phyloP scores from a whole-genome alignment of 2,888 invertebrate species.

The Rosalia funebris region DNA sequence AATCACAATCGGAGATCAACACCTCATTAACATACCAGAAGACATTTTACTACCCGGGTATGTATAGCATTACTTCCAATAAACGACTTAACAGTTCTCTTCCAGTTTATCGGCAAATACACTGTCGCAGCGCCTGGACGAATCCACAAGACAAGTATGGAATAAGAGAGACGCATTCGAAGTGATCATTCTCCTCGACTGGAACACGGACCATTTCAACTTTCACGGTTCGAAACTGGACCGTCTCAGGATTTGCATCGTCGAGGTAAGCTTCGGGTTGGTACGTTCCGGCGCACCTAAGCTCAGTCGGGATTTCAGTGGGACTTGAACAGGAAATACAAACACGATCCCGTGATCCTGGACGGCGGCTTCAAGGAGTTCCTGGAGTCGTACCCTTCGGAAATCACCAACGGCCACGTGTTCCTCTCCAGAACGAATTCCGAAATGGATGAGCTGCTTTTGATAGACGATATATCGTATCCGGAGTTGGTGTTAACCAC shows the following conservation, averaged over 20 bases:
- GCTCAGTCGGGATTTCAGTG: conserved; percentile 66
- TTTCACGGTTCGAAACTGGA: conserved; percentile 67
- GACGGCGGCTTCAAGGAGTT: conserved; percentile 85
- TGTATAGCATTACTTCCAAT: neutral
- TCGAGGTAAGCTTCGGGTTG: too few species aligned
- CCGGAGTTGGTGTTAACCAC: neutral
- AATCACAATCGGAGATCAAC: neutral
- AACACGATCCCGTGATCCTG: conserved; percentile 76
- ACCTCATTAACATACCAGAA: neutral
- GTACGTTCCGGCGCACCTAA: neutral
- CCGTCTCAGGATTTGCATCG: conserved; percentile 64
- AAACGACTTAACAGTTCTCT: conserved; percentile 18
- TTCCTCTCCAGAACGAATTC: conserved; percentile 62
- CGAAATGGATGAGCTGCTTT: conserved; percentile 66
- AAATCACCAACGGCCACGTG: conserved; percentile 78
- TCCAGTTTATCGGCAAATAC: conserved; percentile 69
- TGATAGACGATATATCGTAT: neutral
- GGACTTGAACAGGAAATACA: conserved; percentile 78
- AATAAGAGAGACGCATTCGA: conserved; percentile 39
- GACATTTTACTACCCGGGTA: neutral
- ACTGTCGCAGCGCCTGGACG: neutral
- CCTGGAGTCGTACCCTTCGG: conserved; percentile 79
- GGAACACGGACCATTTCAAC: conserved; percentile 69
- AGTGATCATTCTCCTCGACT: conserved; percentile 80
- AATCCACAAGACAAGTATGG: neutral